Conservation (phyloP, 2,888 invertebrate genomes). For the Clusia tigrina region DNA sequence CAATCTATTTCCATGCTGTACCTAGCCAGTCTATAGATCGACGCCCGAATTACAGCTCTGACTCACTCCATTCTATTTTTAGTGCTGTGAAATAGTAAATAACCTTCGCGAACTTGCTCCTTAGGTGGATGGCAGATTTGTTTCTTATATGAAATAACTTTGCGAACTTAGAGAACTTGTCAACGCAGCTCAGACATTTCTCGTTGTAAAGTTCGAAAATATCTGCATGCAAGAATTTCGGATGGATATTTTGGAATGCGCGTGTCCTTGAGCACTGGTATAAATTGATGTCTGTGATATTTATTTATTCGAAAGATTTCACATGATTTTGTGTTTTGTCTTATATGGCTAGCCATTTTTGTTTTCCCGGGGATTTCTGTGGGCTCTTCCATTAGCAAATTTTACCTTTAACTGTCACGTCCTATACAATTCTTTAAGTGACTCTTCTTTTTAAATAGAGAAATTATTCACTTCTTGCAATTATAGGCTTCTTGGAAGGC, state of each 20-base stretch:
- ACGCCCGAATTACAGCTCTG: no score
- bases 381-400: conserved; percentile 4
- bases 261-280: conserved; percentile 17
- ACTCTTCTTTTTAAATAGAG: conserved; percentile 13
- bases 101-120: background rate
- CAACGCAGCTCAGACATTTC: conserved; percentile 1
- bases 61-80: no score
- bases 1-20: no score
- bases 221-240: conserved; percentile 18
- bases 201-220: conserved; percentile 2
- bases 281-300: conserved; percentile 20
- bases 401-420: conserved; percentile 27
- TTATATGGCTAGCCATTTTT: conserved; percentile 18
- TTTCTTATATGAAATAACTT: no score
- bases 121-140: no score
- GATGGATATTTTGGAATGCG: conserved; percentile 20
- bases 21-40: no score
- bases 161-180: no score
- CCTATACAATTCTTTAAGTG: conserved; percentile 29
- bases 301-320: conserved; percentile 15
- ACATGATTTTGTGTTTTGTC: conserved; percentile 10
- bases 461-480: no score
- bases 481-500: conserved; percentile 11
- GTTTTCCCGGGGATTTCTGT: conserved; percentile 22
- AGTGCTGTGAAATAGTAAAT: background rate